These are phyloP conservation scores for Ochropleura plecta DNA, from an alignment of 2,888 invertebrate genomes.

Conservation along the genomic window DNA sequence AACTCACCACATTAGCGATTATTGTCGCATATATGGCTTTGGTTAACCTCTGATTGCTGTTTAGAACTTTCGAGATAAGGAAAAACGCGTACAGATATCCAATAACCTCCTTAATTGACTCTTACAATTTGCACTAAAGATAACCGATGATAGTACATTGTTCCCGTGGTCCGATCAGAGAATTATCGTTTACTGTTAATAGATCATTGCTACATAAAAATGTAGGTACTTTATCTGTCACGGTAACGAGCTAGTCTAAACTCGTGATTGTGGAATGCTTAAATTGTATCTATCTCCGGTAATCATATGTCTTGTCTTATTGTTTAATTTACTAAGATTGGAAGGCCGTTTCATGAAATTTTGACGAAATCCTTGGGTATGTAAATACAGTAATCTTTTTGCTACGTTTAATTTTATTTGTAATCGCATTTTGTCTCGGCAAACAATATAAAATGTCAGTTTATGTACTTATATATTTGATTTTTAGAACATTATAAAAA, in stretches of 20 bases:
- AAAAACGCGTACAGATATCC: slow-evolving; percentile 28
- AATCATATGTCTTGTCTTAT: neutral
- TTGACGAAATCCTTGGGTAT: slow-evolving; percentile 32
- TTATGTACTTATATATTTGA: slow-evolving; percentile 11
- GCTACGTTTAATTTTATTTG: slow-evolving; percentile 17
- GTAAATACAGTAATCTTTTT: slow-evolving; percentile 37
- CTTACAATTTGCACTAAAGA: slow-evolving; percentile 50
- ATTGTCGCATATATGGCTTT: slow-evolving; percentile 12
- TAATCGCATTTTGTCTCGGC: neutral
- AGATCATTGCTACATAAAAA: slow-evolving; percentile 17
- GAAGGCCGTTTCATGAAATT: slow-evolving; percentile 25
- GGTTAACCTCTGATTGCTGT: slow-evolving; percentile 35
- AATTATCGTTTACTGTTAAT: slow-evolving; percentile 15
- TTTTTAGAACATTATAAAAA: neutral
- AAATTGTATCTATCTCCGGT: neutral
- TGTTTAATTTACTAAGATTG: slow-evolving; percentile 44
- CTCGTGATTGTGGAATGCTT: slow-evolving; percentile 16
- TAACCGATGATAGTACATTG: slow-evolving; percentile 35
- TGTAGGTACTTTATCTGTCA: slow-evolving; percentile 23
- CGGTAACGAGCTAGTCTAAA: slow-evolving; percentile 13
- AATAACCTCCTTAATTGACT: slow-evolving; percentile 38
- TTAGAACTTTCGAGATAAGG: slow-evolving; percentile 39
- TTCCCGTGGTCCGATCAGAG: slow-evolving; percentile 14
- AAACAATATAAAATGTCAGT: neutral
- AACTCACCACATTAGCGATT: slow-evolving; percentile 9